Evolutionary conservation across 2,113 vertebrate species (phyloP).

Genomic region (Cyrtonyx montezumae): DNA sequence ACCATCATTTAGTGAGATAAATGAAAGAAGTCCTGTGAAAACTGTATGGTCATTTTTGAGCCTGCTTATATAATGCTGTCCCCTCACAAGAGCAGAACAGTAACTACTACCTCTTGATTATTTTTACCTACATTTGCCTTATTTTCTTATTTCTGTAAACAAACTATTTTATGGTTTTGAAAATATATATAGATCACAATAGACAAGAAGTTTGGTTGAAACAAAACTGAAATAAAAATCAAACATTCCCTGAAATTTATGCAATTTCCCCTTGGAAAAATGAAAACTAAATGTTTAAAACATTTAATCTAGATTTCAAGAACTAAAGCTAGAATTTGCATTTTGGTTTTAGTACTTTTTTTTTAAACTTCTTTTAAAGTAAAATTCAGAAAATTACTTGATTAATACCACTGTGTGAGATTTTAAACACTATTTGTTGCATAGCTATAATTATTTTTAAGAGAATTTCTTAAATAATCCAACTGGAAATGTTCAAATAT

Average conservation of each 20-base stretch:
- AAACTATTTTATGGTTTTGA: neutral
- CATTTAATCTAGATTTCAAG: neutral
- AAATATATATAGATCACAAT: neutral
- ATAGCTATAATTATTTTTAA: neutral
- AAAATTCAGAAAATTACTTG: neutral
- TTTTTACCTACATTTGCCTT: neutral
- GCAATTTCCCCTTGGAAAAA: accelerated
- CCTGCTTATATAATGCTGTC: neutral
- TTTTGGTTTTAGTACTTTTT: neutral
- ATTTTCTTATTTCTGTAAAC: neutral
- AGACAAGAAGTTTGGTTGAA: neutral
- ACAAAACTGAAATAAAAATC: neutral
- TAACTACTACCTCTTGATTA: neutral
- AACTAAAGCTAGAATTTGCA: neutral
- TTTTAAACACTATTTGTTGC: neutral
- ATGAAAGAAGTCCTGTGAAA: neutral
- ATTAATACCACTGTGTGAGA: accelerated
- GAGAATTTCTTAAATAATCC: too few relatives aligned
- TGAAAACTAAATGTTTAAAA: neutral
- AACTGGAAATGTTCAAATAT: neutral
- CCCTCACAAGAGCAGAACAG: neutral
- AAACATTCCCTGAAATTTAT: neutral
- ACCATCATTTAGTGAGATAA: neutral
- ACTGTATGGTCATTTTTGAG: neutral
- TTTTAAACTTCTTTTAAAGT: neutral